A percentile compares a stretch with the other conserved stretches of the same genome.
Evolutionary conservation across 2,888 invertebrate species (phyloP).

Genomic region (Trachelus tabidus): DNA sequence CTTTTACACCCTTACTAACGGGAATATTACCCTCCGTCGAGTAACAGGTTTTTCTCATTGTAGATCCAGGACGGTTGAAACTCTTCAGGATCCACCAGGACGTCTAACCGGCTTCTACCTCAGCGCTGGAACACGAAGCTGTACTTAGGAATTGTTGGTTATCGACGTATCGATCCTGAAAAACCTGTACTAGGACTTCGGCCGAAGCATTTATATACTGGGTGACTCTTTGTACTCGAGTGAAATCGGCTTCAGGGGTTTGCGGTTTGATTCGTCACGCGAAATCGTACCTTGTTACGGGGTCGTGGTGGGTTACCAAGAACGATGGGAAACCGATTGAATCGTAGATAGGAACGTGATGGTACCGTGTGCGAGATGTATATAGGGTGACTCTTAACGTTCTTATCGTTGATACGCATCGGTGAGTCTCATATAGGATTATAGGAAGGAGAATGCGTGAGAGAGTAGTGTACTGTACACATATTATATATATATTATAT

Average conservation of each 20-base stretch:
- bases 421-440: conserved; percentile 5
- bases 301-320: not conserved
- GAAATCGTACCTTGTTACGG: not conserved
- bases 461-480: not conserved
- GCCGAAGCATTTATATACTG: not conserved
- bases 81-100: not conserved
- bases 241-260: not conserved
- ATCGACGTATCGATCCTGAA: not conserved
- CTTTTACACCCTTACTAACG: not conserved
- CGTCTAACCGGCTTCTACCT: not conserved
- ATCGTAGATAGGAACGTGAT: not conserved
- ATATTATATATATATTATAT: not conserved
- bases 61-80: not conserved
- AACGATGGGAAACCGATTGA: not conserved
- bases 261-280: not conserved
- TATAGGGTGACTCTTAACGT: conserved; percentile 21
- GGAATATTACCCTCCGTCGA: not conserved
- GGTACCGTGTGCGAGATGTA: not conserved
- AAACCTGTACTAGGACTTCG: not conserved
- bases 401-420: conserved; percentile 26
- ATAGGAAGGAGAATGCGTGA: not conserved
- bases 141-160: not conserved
- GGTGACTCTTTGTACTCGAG: not conserved
- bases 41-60: not conserved
- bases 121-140: not conserved